phyloP scores from a whole-genome alignment of 2,888 invertebrate genomes.

The Podabrus alpinus region DNA sequence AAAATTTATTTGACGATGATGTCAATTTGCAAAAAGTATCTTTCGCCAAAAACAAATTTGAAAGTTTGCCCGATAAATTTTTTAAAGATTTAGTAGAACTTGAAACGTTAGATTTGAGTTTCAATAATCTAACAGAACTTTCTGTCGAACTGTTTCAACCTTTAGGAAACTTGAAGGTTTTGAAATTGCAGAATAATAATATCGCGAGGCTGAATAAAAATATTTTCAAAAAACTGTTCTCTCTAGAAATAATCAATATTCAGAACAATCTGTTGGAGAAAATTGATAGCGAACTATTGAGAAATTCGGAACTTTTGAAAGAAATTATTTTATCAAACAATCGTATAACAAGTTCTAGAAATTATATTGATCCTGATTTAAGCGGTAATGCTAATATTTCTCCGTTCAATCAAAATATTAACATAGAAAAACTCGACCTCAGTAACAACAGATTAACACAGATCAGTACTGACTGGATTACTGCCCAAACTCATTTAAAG shows the following conservation, averaged over 20 bases:
- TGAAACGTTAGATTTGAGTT: slow-evolving; percentile 48
- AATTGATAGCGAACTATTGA: background rate
- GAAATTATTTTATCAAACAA: background rate
- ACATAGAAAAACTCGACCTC: background rate
- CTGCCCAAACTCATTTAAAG: background rate
- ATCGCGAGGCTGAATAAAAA: slow-evolving; percentile 62
- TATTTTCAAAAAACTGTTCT: slow-evolving; percentile 61
- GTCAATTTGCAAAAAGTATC: slow-evolving; percentile 63
- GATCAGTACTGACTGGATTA: background rate
- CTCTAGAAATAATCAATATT: slow-evolving; percentile 65
- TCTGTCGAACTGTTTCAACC: slow-evolving; percentile 67
- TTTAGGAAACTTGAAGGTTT: slow-evolving; percentile 62
- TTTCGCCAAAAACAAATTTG: slow-evolving; percentile 63
- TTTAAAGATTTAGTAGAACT: slow-evolving; percentile 64
- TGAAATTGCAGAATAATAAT: slow-evolving; percentile 70
- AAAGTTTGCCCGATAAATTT: slow-evolving; percentile 56
- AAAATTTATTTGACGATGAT: slow-evolving; percentile 66
- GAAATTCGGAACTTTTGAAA: background rate
- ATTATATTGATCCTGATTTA: no score
- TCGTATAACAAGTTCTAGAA: background rate
- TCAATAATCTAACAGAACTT: slow-evolving; percentile 49
- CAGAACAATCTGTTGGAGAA: slow-evolving; percentile 61
- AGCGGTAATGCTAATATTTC: background rate
- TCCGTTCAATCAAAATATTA: background rate
- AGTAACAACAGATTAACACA: background rate